These are phyloP conservation scores for Philaenus spumarius DNA, from an alignment of 1,140 invertebrate genomes.

Conservation along the genomic window DNA sequence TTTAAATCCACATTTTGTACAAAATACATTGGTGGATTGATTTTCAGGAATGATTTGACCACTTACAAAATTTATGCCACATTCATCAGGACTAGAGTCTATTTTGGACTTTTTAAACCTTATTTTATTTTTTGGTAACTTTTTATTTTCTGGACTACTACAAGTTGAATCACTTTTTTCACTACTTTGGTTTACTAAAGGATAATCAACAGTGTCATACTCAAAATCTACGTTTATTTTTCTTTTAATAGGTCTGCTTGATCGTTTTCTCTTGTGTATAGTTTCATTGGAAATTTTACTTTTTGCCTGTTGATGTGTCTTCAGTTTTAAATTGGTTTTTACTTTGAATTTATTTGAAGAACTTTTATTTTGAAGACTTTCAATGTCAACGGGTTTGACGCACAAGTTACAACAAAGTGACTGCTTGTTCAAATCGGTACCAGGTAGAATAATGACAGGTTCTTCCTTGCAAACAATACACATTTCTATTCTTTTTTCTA, in stretches of 20 bases:
- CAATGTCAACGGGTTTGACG: neutral
- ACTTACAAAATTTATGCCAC: neutral
- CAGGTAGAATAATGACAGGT: conserved; percentile 1
- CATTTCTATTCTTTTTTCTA: neutral
- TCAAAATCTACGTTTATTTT: neutral
- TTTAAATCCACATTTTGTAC: conserved; percentile 40
- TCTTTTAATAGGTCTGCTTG: neutral
- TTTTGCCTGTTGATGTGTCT: neutral
- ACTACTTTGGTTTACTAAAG: neutral
- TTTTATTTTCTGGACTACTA: neutral
- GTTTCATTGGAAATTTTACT: neutral
- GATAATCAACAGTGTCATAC: neutral
- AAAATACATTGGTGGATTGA: neutral
- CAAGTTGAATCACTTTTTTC: neutral
- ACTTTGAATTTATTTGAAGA: neutral
- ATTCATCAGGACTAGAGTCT: neutral
- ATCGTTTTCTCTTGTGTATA: neutral
- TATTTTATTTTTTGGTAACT: neutral
- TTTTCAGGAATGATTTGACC: neutral
- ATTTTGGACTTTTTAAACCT: neutral
- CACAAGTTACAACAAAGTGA: conserved; percentile 15
- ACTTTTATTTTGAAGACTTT: neutral
- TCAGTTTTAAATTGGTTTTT: too few relatives aligned
- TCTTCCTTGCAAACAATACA: conserved; percentile 17
- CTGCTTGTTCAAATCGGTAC: neutral